These are phyloP conservation scores for Drosophila sproati DNA, from an alignment of 1,140 invertebrate genomes.

Conservation along the genomic window DNA sequence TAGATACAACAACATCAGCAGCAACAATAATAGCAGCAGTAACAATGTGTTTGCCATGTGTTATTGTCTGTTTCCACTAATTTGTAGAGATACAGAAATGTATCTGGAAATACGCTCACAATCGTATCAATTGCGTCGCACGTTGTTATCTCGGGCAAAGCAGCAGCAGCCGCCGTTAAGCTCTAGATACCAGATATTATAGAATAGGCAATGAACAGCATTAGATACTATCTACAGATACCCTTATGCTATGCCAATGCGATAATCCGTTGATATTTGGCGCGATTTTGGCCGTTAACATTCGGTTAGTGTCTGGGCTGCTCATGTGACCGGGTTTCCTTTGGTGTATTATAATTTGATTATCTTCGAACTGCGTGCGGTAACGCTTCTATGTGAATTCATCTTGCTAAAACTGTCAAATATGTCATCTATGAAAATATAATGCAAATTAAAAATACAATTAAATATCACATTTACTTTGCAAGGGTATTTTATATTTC, in stretches of 20 bases:
- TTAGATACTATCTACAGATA: constrained; percentile 33
- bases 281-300: constrained; percentile 1
- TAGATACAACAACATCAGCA: constrained; percentile 36
- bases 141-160: constrained; percentile 58
- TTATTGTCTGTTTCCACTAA: constrained; percentile 44
- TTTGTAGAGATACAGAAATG: constrained; percentile 61
- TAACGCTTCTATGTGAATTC: too few relatives aligned
- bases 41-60: constrained; percentile 34
- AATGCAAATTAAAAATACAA: background rate
- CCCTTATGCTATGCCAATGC: constrained; percentile 46
- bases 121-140: constrained; percentile 63
- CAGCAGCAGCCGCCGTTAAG: constrained; percentile 47
- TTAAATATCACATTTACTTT: background rate
- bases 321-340: too few relatives aligned
- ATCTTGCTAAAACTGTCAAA: too few relatives aligned
- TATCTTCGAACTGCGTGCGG: too few relatives aligned
- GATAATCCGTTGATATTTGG: constrained; percentile 10
- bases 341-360: too few relatives aligned
- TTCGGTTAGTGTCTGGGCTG: background rate
- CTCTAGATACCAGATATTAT: constrained; percentile 40
- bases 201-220: constrained; percentile 19
- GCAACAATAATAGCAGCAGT: constrained; percentile 47
- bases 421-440: background rate
- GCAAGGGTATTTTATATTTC: constrained; percentile 4
- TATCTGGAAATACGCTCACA: constrained; percentile 27